phyloP scores from a whole-genome alignment of 1,140 invertebrate species.

The Meloidogyne chitwoodi region DNA sequence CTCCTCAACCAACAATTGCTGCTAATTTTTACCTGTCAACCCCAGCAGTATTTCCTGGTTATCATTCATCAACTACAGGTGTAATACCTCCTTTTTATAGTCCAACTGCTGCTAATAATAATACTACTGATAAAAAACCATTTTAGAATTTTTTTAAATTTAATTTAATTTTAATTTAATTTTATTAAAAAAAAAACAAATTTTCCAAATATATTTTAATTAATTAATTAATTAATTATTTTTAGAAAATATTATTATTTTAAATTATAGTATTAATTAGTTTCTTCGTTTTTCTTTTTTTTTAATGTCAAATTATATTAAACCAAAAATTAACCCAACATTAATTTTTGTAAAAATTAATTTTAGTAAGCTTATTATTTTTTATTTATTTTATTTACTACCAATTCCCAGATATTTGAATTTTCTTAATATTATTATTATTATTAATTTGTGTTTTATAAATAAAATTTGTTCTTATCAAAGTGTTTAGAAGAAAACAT shows the following conservation, averaged over 20 bases:
- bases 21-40: not conserved
- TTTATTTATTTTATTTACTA: not conserved
- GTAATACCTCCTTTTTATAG: not conserved
- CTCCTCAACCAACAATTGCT: not conserved
- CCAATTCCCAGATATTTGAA: not conserved
- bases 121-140: not conserved
- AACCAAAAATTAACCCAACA: not conserved
- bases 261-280: not conserved
- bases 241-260: no score
- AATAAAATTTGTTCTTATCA: not conserved
- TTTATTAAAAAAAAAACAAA: no score
- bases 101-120: not conserved
- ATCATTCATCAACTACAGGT: not conserved
- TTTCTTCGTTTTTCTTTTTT: not conserved
- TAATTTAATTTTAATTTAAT: no score
- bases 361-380: not conserved
- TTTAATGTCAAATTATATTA: not conserved
- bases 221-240: no score
- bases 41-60: not conserved
- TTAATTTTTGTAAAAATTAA: not conserved
- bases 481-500: no score
- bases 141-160: not conserved
- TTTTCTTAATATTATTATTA: not conserved
- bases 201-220: no score
- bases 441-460: not conserved